Evolutionary conservation across 2,797 vertebrate genomes (phyloP), one percentile per base, ranked within the genome.

Genomic region (Acanthurus leucopareius): DNA sequence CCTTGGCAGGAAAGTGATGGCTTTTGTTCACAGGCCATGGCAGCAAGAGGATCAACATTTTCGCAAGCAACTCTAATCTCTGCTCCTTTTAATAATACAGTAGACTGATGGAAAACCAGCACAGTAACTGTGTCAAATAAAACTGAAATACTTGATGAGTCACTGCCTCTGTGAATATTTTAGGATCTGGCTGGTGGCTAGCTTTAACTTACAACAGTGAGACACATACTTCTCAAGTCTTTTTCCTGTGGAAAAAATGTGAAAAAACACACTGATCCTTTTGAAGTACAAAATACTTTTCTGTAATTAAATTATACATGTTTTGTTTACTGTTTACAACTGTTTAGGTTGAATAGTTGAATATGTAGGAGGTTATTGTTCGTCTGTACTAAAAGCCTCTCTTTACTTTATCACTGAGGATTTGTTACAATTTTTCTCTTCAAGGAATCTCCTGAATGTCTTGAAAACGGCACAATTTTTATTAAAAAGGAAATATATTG

Each of bases 61-160:
- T 20, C 52, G 45, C 49, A 57, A 65, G 61, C 5, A 1, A 62
- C 28, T 70, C 45, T 76, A 69, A 49, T 75, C 54, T 60, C 66
- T 38, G 74, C 22, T 54, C 2, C 40, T 51, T 67, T 63, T 59
- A 38, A n/a, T 69, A 45, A 67, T 2, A 54, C 60, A 80, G 78
- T n/a, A 19, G 52, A 61, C n/a, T 58, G 47, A 79, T 48, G 44
- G 49, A 72, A 65, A 74, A 62, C 48, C 69, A 48, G 70, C 59
- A 20, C 68, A 80, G 53, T 25, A 74, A 72, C 28, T 63, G 54
- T 61, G 66, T 68, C n/a, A 7, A 62, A 60, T 67, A 47, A 61
- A 63, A 66, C 8, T 51, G 38, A 67, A 62, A 80, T 61, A 71
- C 68, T 58, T 52, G 48, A 79, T 80, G 77, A 80, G 79, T 86